A percentile compares a stretch with the other conserved stretches of the same genome.
These are phyloP conservation scores for Galeopsomyia nigrocyanea DNA, from an alignment of 2,888 invertebrate genomes.

Conservation along the genomic window DNA sequence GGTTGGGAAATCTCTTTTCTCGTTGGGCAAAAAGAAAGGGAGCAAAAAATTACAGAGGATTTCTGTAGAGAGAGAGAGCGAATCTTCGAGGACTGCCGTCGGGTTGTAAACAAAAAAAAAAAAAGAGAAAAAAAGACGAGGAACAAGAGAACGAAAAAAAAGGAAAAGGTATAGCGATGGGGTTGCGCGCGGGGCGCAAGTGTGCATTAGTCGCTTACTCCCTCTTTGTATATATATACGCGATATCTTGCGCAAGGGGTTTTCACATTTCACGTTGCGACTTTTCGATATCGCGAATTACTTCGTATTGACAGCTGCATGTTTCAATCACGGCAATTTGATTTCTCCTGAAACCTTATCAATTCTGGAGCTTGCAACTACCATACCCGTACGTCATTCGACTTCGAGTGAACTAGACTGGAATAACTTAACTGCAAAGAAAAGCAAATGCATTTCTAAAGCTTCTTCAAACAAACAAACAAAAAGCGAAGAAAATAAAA, in stretches of 20 bases:
- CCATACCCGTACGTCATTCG: no score
- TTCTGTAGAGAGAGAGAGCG: constrained; percentile 19
- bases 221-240: background rate
- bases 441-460: no score
- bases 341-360: no score
- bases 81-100: constrained; percentile 37
- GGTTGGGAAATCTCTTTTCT: constrained; percentile 12
- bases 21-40: constrained; percentile 5
- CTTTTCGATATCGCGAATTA: no score
- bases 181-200: constrained; percentile 16
- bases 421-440: no score
- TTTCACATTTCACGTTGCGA: background rate
- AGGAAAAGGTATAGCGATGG: constrained; percentile 8
- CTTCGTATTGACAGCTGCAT: no score
- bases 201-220: constrained; percentile 26
- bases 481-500: no score
- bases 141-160: background rate
- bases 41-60: constrained; percentile 25
- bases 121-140: constrained; percentile 23
- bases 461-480: no score
- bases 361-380: no score
- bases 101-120: constrained; percentile 41
- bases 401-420: no score
- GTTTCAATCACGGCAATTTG: no score
- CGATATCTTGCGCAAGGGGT: background rate